Evolutionary conservation across 1,140 invertebrate genomes (phyloP).

Genomic region (Drosophila kurseongensis): DNA sequence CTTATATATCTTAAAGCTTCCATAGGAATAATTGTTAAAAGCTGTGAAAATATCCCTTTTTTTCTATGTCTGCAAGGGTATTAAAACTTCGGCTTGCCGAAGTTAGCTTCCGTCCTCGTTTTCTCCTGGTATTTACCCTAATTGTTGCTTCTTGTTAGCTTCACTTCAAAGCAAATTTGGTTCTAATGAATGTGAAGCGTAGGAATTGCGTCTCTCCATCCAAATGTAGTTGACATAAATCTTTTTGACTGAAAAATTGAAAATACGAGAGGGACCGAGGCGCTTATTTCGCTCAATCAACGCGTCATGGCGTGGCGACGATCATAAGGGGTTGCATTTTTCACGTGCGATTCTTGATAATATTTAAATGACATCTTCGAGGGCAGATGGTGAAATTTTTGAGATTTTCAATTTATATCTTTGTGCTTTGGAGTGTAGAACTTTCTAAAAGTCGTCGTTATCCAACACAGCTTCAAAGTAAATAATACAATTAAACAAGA

Average conservation of each 20-base stretch:
- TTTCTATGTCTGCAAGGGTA: no score
- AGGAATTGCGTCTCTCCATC: conserved; percentile 14
- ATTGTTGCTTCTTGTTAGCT: conserved; percentile 42
- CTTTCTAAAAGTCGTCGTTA: no score
- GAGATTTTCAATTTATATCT: neutral
- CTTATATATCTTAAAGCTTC: no score
- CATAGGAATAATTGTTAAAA: no score
- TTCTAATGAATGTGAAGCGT: conserved; percentile 45
- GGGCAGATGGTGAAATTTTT: neutral
- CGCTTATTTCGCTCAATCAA: conserved; percentile 27
- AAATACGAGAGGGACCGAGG: neutral
- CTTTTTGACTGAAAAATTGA: conserved; percentile 1
- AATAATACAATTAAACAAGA: no score
- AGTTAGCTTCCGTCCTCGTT: no score
- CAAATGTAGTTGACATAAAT: conserved; percentile 35
- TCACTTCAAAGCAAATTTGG: conserved; percentile 60
- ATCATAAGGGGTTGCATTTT: neutral
- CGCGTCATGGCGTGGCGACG: conserved; percentile 18
- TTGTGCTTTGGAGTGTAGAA: no score
- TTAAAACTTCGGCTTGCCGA: no score
- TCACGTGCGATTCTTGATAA: conserved; percentile 15
- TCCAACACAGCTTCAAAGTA: no score
- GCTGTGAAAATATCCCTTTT: no score
- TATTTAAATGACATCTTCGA: conserved; percentile 27
- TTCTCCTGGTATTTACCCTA: conserved; percentile 15